A percentile compares a stretch with the other conserved stretches of the same genome.
phyloP scores from a whole-genome alignment of 2,113 vertebrate genomes.

The Megaceryle torquata region DNA sequence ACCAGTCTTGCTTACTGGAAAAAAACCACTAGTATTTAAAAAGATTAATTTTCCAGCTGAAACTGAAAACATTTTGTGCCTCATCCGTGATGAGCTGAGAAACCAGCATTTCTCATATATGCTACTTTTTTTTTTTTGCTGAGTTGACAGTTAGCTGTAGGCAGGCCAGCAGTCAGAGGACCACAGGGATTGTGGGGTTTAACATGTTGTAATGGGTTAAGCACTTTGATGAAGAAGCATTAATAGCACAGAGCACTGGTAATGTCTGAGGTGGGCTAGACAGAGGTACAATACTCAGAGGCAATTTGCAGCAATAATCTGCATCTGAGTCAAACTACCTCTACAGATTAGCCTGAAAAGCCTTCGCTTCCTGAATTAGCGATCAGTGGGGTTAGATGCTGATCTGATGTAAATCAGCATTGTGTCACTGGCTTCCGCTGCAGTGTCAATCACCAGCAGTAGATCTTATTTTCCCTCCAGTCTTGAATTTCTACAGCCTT shows the following conservation, averaged over 20 bases:
- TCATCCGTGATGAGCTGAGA: conserved; percentile 72
- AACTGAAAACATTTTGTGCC: conserved; percentile 76
- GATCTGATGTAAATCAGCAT: not conserved
- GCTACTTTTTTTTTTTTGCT: conserved; percentile 45
- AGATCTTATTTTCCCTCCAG: not conserved
- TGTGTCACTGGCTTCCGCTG: not conserved
- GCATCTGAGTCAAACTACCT: not conserved
- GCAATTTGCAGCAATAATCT: not conserved
- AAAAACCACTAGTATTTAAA: conserved; percentile 68
- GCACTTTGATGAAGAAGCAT: not conserved
- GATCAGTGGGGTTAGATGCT: not conserved
- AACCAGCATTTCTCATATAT: conserved; percentile 72
- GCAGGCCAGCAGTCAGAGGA: not conserved
- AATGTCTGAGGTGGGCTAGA: not conserved
- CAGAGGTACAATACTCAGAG: not conserved
- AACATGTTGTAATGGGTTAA: rapidly evolving
- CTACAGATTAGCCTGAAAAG: not conserved
- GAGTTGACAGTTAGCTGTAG: conserved; percentile 58
- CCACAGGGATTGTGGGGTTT: not conserved
- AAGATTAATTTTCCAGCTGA: conserved; percentile 78
- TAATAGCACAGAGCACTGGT: not conserved
- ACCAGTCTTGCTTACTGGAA: conserved; percentile 75
- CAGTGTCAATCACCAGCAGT: not conserved
- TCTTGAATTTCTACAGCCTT: not conserved
- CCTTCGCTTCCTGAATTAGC: not conserved